Evolutionary conservation across 2,888 invertebrate species (phyloP), one percentile per base, ranked within the genome.

Genomic region (Chalcosyrphus nemorum): DNA sequence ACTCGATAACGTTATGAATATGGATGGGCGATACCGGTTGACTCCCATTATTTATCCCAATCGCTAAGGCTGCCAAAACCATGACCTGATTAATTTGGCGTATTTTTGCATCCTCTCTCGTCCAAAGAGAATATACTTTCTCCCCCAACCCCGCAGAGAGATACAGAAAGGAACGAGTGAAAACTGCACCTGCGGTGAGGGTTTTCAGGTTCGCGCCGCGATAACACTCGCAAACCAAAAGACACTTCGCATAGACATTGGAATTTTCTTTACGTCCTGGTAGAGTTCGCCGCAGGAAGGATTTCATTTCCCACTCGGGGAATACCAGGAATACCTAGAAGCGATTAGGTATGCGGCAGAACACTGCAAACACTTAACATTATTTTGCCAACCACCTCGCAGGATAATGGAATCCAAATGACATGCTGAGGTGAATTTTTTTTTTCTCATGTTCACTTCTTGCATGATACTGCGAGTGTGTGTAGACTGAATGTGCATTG

Each of bases 61-160:
- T 61, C 65, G 54, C 81, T 68, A 63, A 65, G 59, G 74, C 68
- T 74, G 57, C 68, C 80, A 75, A 78, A 84, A 80, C 78, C 84
- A 57, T 84, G 84, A 84, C 78, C 84, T 78, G 78, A 84, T 84
- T 84, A 84, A 84, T 78, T 72, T 78, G 50, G 50, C 29, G 27
- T 41, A 71, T 56, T 63, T 56, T 52, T 35, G 24, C 24, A 43
- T 61, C 13, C 21, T 32, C 5, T 17, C 4, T 29, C 29, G 17
- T 0, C 32, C 38, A 17, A 35, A 47, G 1, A 13, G 5, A 52
- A 54, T 27, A 47, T 13, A 38, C 61, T 45, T 57, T 43, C 43
- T 57, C 75, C 52, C 15, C 32, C n/a, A n/a, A n/a, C n/a, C n/a
- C n/a, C n/a, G n/a, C n/a, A n/a, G n/a, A n/a, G n/a, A 38, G 43